Evolutionary conservation across 2,888 invertebrate species (phyloP), one percentile per base, ranked within the genome.

Genomic region (Urechis unicinctus): DNA sequence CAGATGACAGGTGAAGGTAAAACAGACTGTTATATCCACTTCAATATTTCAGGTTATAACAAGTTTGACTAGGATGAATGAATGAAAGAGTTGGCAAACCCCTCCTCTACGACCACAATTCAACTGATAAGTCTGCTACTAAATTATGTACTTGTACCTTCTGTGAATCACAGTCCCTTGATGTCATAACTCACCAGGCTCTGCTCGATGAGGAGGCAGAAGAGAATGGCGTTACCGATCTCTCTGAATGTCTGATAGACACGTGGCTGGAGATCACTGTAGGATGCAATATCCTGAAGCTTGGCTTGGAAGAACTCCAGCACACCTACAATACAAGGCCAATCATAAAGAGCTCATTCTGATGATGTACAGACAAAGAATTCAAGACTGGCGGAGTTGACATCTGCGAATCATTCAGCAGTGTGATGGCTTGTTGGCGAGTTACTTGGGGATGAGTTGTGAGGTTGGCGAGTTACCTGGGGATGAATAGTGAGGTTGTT

Each of bases 201-300:
- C 73, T 94, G 93, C 75, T 97, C 96, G 74, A 95, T 88, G 25
- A 94, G 83, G 75, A 95, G 83, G 74, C 93, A 94, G 81, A 97
- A 94, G 29, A 96, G 82, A 62, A 97, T 89, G 26, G 92, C 91
- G 78, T 97, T 97, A 2, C 97, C 96, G 22, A 95, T 86, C 76
- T 95, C 94, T 1, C 94, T 82, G 77, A 93, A 91, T 62, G 90
- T 89, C 78, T 95, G 94, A 80, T 95, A 95, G 56, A 95, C 81
- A 75, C 94, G 93, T 0, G 94, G 94, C 71, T 91, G 85, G 0
- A 94, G 90, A 77, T 94, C 94, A 0, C 92, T 91, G 80, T 95
- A 96, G 81, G 92, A 91, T 17, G 95, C 90, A 62, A 97, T 93
- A 76, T 94, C 94, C 26, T 90, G 90, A 56, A 96, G 79, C 74